Percentiles rank a stretch among this genome's conserved stretches.
These are phyloP conservation scores for Druceiella hillmani DNA, from an alignment of 2,888 invertebrate genomes.

Conservation along the genomic window DNA sequence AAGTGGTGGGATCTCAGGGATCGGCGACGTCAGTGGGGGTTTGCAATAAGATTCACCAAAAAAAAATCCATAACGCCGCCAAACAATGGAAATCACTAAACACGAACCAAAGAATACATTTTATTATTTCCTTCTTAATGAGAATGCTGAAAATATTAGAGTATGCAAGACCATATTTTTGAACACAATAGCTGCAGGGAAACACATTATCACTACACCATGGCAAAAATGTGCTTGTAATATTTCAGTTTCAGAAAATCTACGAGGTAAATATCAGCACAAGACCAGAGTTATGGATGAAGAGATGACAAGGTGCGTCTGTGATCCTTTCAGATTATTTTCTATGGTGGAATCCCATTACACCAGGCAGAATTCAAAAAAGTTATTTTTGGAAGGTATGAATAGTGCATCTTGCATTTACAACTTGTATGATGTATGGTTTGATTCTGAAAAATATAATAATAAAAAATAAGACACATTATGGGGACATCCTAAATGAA, in stretches of 20 bases:
- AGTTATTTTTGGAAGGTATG: constrained; percentile 14
- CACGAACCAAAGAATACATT: constrained; percentile 14
- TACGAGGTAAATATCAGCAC: constrained; percentile 6
- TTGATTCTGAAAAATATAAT: constrained; percentile 6
- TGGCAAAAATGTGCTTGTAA: constrained; percentile 10
- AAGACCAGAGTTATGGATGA: constrained; percentile 6
- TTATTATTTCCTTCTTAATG: constrained; percentile 14
- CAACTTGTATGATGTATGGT: constrained; percentile 9
- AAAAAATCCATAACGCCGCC: constrained; percentile 14
- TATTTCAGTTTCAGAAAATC: constrained; percentile 3
- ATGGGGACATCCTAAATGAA: constrained; percentile 16
- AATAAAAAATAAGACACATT: constrained; percentile 8
- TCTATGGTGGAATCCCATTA: constrained; percentile 16
- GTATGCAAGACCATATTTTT: constrained; percentile 21
- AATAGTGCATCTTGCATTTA: constrained; percentile 6
- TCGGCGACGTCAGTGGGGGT: constrained; percentile 17
- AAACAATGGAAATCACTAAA: constrained; percentile 14
- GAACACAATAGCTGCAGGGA: constrained; percentile 17
- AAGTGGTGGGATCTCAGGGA: too few species aligned
- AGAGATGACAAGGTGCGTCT: constrained; percentile 14
- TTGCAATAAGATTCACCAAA: constrained; percentile 14
- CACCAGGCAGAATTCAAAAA: constrained; percentile 15
- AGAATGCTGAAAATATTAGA: constrained; percentile 4
- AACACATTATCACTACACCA: constrained; percentile 13
- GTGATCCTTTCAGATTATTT: constrained; percentile 18